Percentiles rank a stretch among this genome's conserved stretches.
phyloP scores from a whole-genome alignment of 2,888 invertebrate species.

The Epiblema foenella region DNA sequence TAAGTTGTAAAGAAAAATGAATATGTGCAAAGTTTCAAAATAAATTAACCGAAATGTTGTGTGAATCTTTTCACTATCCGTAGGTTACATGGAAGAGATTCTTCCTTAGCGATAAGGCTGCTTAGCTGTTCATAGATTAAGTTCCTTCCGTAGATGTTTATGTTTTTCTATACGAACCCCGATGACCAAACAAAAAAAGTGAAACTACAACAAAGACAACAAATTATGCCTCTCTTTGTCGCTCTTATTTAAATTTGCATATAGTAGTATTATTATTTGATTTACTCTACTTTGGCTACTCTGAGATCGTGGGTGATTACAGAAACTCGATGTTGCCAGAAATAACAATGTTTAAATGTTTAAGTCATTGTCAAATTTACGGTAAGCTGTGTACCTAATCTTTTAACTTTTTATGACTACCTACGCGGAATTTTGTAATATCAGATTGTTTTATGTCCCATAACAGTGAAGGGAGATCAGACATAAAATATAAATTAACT shows the following conservation, averaged over 20 bases:
- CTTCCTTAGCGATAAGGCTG: not conserved
- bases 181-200: too few relatives aligned
- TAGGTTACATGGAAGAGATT: not conserved
- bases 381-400: slow-evolving; percentile 29
- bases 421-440: slow-evolving; percentile 26
- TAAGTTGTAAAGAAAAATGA: not conserved
- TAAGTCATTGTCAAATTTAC: slow-evolving; percentile 33
- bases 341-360: slow-evolving; percentile 31
- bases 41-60: not conserved
- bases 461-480: slow-evolving; percentile 21
- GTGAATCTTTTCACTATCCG: not conserved
- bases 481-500: slow-evolving; percentile 19
- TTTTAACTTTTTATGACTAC: slow-evolving; percentile 38
- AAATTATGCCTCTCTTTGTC: too few relatives aligned
- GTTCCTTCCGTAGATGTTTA: not conserved
- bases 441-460: slow-evolving; percentile 35
- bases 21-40: not conserved
- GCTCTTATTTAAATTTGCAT: too few relatives aligned
- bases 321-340: slow-evolving; percentile 12
- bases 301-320: too few relatives aligned
- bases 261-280: too few relatives aligned
- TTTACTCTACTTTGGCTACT: too few relatives aligned
- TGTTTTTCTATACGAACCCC: too few relatives aligned
- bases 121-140: not conserved
- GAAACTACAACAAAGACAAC: too few relatives aligned